phyloP scores from a whole-genome alignment of 2,113 vertebrate species.

The Andinoacara biseriatus region DNA sequence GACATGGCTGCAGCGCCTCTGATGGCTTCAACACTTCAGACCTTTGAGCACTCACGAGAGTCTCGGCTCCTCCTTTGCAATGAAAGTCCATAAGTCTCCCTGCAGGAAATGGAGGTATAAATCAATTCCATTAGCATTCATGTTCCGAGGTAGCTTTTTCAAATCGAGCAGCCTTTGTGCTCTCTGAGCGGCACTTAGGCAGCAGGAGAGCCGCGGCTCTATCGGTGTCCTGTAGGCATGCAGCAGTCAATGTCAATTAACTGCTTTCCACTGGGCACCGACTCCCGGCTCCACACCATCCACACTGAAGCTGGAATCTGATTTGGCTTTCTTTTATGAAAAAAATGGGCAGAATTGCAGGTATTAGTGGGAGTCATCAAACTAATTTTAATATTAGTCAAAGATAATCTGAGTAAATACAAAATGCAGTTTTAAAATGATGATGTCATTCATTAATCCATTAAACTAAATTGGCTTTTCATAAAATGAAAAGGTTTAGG shows the following conservation, averaged over 20 bases:
- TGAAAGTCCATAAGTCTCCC: conserved; percentile 57
- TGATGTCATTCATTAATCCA: too few species aligned
- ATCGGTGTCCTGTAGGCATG: conserved; percentile 63
- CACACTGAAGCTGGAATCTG: not conserved
- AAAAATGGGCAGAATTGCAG: not conserved
- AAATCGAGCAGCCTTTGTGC: conserved; percentile 51
- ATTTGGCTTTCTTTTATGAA: not conserved
- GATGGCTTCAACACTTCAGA: conserved; percentile 30
- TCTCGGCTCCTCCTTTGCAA: conserved; percentile 46
- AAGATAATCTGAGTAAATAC: not conserved
- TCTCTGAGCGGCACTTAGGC: conserved; percentile 66
- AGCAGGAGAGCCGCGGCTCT: conserved; percentile 58
- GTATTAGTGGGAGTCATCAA: not conserved
- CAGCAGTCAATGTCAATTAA: conserved; percentile 75
- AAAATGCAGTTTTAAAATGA: too few species aligned
- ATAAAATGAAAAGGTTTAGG: too few species aligned
- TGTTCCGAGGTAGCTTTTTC: conserved; percentile 68
- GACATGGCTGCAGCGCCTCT: not conserved
- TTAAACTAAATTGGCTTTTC: too few species aligned
- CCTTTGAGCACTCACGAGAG: conserved; percentile 41
- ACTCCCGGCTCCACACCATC: not conserved
- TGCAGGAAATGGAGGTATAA: conserved; percentile 64
- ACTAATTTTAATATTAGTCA: not conserved
- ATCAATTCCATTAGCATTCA: conserved; percentile 78
- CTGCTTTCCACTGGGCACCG: conserved; percentile 45